Percentiles rank a stretch among this genome's conserved stretches.
Conservation (phyloP, 2,888 invertebrate species). For the Punctoribates punctum region DNA sequence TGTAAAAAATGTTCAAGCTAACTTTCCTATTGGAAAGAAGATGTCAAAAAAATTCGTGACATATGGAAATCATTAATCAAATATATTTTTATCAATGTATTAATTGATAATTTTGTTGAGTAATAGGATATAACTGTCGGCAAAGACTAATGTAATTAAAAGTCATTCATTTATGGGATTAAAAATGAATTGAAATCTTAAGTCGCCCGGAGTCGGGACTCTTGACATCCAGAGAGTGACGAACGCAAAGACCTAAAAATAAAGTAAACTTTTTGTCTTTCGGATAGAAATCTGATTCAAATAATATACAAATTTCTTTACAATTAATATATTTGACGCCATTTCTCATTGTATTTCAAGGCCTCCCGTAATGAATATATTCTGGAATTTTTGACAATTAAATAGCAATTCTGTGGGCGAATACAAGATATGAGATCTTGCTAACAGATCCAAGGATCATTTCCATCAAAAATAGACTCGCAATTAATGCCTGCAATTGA, state of each 20-base stretch:
- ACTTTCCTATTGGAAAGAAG: too few relatives aligned
- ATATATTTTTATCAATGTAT: too few relatives aligned
- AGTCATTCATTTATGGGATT: neutral
- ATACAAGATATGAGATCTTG: neutral
- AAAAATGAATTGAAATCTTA: neutral
- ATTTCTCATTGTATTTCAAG: neutral
- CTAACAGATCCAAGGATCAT: neutral
- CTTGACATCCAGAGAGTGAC: conserved; percentile 1
- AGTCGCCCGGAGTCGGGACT: neutral
- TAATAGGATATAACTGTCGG: neutral
- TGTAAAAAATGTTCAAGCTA: too few relatives aligned
- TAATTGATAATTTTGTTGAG: too few relatives aligned
- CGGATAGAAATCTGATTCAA: neutral
- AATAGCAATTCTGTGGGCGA: neutral
- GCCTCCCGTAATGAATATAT: neutral
- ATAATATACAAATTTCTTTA: neutral
- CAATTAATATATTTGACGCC: neutral
- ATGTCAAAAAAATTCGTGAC: too few relatives aligned
- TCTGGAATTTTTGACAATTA: neutral
- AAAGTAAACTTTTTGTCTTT: neutral
- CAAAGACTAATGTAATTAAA: neutral
- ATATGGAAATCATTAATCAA: too few relatives aligned
- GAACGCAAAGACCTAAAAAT: neutral
- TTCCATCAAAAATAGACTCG: neutral
- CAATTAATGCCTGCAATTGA: neutral